Evolutionary conservation across 2,113 vertebrate genomes (phyloP).

Genomic region (Epinephelus fuscoguttatus): DNA sequence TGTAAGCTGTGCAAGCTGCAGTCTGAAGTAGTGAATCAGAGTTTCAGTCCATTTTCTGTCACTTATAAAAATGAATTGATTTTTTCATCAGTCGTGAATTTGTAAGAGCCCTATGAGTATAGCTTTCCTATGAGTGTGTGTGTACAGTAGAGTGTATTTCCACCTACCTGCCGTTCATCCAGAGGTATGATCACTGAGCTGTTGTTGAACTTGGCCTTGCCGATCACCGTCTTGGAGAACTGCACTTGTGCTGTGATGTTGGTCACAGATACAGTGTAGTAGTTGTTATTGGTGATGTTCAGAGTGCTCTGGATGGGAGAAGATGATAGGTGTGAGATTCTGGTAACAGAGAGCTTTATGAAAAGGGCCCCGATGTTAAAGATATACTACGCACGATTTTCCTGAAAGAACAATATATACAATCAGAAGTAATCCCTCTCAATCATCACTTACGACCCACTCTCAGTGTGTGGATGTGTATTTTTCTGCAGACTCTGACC

Average conservation of each 20-base stretch:
- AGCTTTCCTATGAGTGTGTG: neutral
- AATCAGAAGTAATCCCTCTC: too few species aligned
- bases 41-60: neutral
- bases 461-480: too few species aligned
- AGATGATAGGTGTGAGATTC: neutral
- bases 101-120: neutral
- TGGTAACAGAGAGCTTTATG: neutral
- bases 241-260: slow-evolving; percentile 96
- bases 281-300: slow-evolving; percentile 98
- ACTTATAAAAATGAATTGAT: neutral
- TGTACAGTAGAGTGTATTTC: neutral
- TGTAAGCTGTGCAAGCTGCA: neutral
- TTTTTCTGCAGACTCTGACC: too few species aligned
- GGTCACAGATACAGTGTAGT: slow-evolving; percentile 92
- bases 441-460: too few species aligned
- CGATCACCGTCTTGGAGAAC: slow-evolving; percentile 96
- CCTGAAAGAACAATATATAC: too few species aligned
- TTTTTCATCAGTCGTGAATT: neutral
- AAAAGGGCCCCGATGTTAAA: neutral
- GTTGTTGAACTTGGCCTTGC: slow-evolving; percentile 92
- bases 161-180: slow-evolving; percentile 90
- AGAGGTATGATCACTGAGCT: slow-evolving; percentile 90
- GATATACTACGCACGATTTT: too few species aligned
- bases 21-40: neutral
- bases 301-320: slow-evolving; percentile 88